A percentile compares a stretch with the other conserved stretches of the same genome.
Conservation (phyloP, 2,797 vertebrate species). For the Echiichthys vipera region DNA sequence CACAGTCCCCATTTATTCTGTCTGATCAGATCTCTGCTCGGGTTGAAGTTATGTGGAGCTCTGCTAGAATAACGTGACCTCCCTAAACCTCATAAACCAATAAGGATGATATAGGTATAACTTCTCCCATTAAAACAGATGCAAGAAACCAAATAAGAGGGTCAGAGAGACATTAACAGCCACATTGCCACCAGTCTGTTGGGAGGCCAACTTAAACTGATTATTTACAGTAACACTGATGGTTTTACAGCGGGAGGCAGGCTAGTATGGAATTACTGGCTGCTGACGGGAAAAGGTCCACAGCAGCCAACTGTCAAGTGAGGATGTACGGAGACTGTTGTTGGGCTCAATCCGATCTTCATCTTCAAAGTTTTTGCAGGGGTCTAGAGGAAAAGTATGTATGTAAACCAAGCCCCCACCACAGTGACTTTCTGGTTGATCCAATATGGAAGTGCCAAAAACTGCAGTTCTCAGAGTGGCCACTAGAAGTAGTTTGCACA, state of each 20-base stretch:
- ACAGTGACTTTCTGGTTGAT: no score
- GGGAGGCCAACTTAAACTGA: slow-evolving; percentile 21
- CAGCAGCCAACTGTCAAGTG: neutral
- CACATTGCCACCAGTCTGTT: neutral
- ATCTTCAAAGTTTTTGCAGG: neutral
- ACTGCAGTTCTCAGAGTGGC: no score
- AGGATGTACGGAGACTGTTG: neutral
- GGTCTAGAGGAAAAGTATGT: no score
- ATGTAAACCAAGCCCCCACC: no score
- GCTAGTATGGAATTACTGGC: slow-evolving; percentile 23
- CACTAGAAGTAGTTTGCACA: no score
- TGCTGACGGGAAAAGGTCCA: slow-evolving; percentile 41
- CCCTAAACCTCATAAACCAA: neutral
- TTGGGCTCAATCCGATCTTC: neutral
- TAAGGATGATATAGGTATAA: neutral
- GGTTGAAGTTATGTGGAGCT: neutral
- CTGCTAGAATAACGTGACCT: neutral
- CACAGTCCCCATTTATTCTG: neutral
- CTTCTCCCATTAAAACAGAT: neutral
- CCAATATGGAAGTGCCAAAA: no score
- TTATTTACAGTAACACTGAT: slow-evolving; percentile 10
- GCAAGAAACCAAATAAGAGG: no score
- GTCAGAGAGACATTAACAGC: slow-evolving; percentile 8
- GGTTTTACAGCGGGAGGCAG: slow-evolving; percentile 38
- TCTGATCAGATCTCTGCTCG: neutral